These are phyloP conservation scores for Andrena dorsata DNA, from an alignment of 2,888 invertebrate species.

Conservation along the genomic window DNA sequence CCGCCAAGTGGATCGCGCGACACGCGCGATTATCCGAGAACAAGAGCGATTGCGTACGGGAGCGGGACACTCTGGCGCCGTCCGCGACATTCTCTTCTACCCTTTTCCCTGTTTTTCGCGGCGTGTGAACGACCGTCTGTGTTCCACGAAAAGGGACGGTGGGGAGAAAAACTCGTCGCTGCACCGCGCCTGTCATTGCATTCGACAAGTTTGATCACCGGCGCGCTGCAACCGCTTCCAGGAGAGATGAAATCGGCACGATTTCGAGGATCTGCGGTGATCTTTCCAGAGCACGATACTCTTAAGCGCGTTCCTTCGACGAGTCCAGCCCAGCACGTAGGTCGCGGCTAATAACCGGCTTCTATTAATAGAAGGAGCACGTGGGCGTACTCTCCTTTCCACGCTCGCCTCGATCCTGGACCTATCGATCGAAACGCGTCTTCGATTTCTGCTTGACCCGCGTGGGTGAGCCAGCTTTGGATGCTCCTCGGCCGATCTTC, in stretches of 20 bases:
- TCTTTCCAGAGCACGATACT: not conserved
- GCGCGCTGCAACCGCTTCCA: not conserved
- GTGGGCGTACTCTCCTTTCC: conserved; percentile 65
- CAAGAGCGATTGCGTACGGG: conserved; percentile 72
- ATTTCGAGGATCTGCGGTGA: conserved; percentile 4
- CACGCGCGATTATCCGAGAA: conserved; percentile 44
- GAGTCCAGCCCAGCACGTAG: conserved; percentile 50
- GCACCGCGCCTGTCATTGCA: not conserved
- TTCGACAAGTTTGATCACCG: not conserved
- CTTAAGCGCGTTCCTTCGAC: conserved; percentile 23
- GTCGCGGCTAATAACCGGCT: conserved; percentile 61
- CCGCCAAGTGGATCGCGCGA: conserved; percentile 2
- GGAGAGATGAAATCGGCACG: not conserved
- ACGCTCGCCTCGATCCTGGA: conserved; percentile 47
- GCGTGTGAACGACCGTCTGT: conserved; percentile 8
- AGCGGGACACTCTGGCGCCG: conserved; percentile 73
- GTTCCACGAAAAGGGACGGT: conserved; percentile 12
- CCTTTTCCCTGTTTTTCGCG: conserved; percentile 25
- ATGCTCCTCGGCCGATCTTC: not conserved
- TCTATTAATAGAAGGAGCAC: conserved; percentile 66
- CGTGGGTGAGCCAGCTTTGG: not conserved
- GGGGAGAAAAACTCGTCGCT: not conserved
- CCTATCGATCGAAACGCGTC: conserved; percentile 21
- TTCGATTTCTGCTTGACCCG: not conserved
- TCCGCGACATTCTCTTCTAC: conserved; percentile 56